Evolutionary conservation across 2,113 vertebrate species (phyloP), one percentile per base, ranked within the genome.

Genomic region (Spea multiplicata): DNA sequence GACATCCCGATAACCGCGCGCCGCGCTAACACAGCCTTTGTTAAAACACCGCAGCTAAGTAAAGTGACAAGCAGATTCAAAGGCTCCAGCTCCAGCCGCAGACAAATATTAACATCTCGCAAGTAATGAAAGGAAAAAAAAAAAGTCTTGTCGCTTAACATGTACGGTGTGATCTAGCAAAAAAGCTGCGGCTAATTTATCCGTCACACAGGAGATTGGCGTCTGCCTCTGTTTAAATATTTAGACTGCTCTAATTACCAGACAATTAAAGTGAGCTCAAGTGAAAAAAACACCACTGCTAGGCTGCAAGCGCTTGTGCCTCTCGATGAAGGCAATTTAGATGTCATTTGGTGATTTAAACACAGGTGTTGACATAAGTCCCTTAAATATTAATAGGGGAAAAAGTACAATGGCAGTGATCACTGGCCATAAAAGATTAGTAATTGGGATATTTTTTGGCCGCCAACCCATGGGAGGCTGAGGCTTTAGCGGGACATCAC

Each of bases 171-270:
- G 14, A 70, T 16, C 9, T 48, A 49, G 47, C 47, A 16, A 46
- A 70, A 48, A 14, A 45, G 66, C 67, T 14, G 14, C 10, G 12
- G 8, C 46, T 67, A 44, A 70, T 70, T 73, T 59, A 79, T 67
- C 62, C 46, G 44, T 44, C 73, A 65, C 61, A 66, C 67, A 49
- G 73, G 73, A 75, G 44, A 67, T 6, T n/a, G 50, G 8, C 16
- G 72, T 73, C 62, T 66, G 61, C 59, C 12, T 55, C 69, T 66
- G 13, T 66, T 79, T 73, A 73, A 79, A 79, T 67, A 79, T 79
- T 79, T 59, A 79, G 16, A 55, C 46, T 55, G 55, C 8, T 66
- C 70, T 79, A 79, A 79, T 73, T 79, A 73, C 61, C 59, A 55
- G 50, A 53, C 77, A 46, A 79, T 79, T 73, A 79, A 79, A 72